These are phyloP conservation scores for Dicyrtomina minuta DNA, from an alignment of 2,888 invertebrate species.

Conservation along the genomic window DNA sequence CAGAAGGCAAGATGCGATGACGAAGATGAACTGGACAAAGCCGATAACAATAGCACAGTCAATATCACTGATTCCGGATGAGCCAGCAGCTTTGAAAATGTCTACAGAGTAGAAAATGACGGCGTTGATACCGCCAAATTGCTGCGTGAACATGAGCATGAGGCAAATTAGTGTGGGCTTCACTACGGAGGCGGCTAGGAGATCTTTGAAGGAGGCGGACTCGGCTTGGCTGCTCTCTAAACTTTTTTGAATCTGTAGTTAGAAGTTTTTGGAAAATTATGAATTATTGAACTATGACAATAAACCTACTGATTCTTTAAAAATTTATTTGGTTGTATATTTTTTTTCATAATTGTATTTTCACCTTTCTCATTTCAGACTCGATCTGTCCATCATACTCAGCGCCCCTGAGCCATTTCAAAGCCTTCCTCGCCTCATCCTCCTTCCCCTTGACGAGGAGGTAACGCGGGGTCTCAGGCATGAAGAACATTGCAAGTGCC, in stretches of 20 bases:
- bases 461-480: slow-evolving; percentile 74
- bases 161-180: slow-evolving; percentile 73
- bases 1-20: slow-evolving; percentile 62
- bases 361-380: slow-evolving; percentile 64
- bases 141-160: slow-evolving; percentile 81
- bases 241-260: too few species aligned
- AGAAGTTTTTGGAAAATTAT: too few species aligned
- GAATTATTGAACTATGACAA: too few species aligned
- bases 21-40: slow-evolving; percentile 61
- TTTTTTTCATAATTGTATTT: too few species aligned
- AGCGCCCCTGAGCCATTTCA: slow-evolving; percentile 73
- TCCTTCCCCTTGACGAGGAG: slow-evolving; percentile 63
- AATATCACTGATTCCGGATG: slow-evolving; percentile 60
- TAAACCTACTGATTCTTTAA: slow-evolving; percentile 1
- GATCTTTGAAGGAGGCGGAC: slow-evolving; percentile 25
- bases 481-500: slow-evolving; percentile 71
- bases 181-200: slow-evolving; percentile 57
- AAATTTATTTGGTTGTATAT: slow-evolving; percentile 21
- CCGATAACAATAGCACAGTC: slow-evolving; percentile 63
- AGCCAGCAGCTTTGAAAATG: slow-evolving; percentile 74
- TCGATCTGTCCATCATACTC: slow-evolving; percentile 66
- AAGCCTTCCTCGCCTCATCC: slow-evolving; percentile 67
- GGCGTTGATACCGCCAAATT: slow-evolving; percentile 74
- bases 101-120: slow-evolving; percentile 75
- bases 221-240: too few species aligned